These are phyloP conservation scores for Pao palembangensis DNA, from an alignment of 2,113 vertebrate genomes.

Conservation along the genomic window DNA sequence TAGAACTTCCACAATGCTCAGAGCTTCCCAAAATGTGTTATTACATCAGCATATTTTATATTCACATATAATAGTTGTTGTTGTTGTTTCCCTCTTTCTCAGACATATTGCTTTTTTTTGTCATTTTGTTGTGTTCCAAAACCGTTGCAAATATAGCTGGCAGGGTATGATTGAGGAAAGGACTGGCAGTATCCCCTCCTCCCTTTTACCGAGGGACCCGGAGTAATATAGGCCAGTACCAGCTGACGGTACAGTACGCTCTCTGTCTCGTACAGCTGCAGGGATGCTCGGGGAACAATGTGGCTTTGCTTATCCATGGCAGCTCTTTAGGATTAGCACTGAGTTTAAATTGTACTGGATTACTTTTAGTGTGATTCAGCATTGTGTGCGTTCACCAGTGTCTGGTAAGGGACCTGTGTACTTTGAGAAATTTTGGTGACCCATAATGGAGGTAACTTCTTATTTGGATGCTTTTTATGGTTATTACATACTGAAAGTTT, in stretches of 20 bases:
- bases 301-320: constrained; percentile 59
- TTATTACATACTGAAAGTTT: too few relatives aligned
- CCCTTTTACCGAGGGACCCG: constrained; percentile 44
- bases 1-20: neutral
- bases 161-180: constrained; percentile 40
- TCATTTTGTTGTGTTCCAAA: too few relatives aligned
- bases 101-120: too few relatives aligned
- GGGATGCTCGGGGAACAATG: constrained; percentile 64
- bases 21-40: neutral
- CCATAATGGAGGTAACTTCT: constrained; percentile 61
- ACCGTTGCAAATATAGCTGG: neutral
- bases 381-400: constrained; percentile 28
- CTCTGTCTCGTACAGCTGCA: constrained; percentile 63
- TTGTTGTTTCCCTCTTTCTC: neutral
- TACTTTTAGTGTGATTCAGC: constrained; percentile 46
- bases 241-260: constrained; percentile 60
- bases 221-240: constrained; percentile 69
- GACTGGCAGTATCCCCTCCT: constrained; percentile 38
- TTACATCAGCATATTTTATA: neutral
- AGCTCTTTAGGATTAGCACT: constrained; percentile 60
- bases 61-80: too few relatives aligned
- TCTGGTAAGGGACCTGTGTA: neutral
- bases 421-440: constrained; percentile 42
- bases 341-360: constrained; percentile 56
- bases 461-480: neutral